Evolutionary conservation across 2,797 vertebrate genomes (phyloP).

Genomic region (Pipistrellus kuhlii): DNA sequence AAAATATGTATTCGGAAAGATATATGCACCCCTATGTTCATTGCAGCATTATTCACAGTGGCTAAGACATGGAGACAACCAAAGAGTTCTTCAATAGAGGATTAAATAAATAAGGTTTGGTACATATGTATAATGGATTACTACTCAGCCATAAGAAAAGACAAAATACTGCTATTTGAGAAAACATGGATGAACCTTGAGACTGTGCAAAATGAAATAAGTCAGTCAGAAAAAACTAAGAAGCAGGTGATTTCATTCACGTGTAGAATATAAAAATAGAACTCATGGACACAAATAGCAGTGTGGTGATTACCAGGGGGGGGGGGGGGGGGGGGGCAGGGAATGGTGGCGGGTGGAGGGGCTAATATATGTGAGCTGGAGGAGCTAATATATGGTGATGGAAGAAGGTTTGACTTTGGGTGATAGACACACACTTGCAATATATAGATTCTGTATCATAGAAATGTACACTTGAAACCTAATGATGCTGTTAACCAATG

Average conservation of each 20-base stretch:
- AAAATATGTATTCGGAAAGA: neutral
- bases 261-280: neutral
- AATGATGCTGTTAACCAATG: neutral
- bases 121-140: neutral
- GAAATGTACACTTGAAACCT: neutral
- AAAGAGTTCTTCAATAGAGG: neutral
- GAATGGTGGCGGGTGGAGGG: neutral
- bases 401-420: neutral
- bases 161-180: neutral
- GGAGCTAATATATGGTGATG: neutral
- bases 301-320: neutral
- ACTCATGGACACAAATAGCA: neutral
- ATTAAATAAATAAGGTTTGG: neutral
- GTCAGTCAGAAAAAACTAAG: neutral
- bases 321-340: neutral
- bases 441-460: neutral
- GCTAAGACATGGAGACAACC: neutral
- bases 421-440: neutral
- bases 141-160: neutral
- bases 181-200: neutral
- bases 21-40: neutral
- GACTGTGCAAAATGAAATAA: neutral
- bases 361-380: neutral
- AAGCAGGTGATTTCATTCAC: neutral
- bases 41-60: neutral